These are phyloP conservation scores for Heliocidaris erythrogramma DNA, from an alignment of 35 echinoderm and acorn worm genomes.

Conservation along the genomic window DNA sequence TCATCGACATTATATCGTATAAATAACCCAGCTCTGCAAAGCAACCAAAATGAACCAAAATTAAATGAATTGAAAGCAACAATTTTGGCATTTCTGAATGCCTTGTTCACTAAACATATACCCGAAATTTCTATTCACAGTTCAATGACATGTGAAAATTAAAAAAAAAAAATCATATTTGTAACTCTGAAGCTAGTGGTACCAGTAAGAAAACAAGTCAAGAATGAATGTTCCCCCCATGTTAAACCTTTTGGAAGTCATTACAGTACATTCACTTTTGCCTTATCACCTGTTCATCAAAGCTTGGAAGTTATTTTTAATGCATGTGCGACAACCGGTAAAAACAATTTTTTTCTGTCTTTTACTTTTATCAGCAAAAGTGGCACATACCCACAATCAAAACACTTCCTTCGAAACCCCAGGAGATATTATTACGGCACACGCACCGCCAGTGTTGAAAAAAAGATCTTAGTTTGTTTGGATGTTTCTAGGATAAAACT, in stretches of 20 bases:
- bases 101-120: too few species aligned
- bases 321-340: background rate
- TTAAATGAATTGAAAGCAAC: too few species aligned
- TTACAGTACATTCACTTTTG: background rate
- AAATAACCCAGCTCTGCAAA: too few species aligned
- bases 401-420: background rate
- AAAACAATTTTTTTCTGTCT: background rate
- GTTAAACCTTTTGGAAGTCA: background rate
- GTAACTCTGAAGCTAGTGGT: too few species aligned
- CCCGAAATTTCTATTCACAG: too few species aligned
- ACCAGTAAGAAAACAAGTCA: too few species aligned
- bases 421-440: background rate
- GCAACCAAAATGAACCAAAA: too few species aligned
- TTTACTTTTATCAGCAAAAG: background rate
- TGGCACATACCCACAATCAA: conserved; percentile 8
- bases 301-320: background rate
- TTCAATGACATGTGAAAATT: too few species aligned
- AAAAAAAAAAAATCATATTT: too few species aligned
- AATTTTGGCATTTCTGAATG: too few species aligned
- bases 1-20: too few species aligned
- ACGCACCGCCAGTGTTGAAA: background rate
- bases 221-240: background rate
- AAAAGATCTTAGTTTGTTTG: background rate
- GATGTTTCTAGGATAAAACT: background rate
- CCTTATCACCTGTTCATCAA: background rate